Percentiles rank a stretch among this genome's conserved stretches.
phyloP scores from a whole-genome alignment of 1,140 invertebrate species.

The Aphis gossypii region DNA sequence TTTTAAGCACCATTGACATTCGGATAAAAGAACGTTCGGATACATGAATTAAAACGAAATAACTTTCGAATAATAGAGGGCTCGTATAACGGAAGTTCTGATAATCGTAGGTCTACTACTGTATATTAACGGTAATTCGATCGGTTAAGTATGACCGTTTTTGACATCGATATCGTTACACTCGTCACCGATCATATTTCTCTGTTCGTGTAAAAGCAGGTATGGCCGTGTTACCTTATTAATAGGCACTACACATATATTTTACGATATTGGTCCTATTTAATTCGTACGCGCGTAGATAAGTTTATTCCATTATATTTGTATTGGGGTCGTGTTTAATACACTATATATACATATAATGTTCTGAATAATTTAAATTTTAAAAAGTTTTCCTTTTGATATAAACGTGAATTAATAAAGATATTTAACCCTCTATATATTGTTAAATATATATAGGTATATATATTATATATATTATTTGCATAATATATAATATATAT shows the following conservation, averaged over 20 bases:
- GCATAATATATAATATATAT: too few relatives aligned
- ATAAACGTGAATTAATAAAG: not conserved
- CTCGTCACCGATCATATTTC: not conserved
- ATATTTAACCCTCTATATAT: not conserved
- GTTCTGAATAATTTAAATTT: not conserved
- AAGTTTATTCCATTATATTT: not conserved
- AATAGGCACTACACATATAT: too few relatives aligned
- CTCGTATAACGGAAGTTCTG: too few relatives aligned
- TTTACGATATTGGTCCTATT: not conserved
- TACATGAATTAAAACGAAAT: too few relatives aligned
- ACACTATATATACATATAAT: not conserved
- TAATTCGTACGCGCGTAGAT: not conserved
- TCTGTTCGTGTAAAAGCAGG: too few relatives aligned
- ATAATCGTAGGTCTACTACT: too few relatives aligned
- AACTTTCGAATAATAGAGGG: too few relatives aligned
- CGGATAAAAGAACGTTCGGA: too few relatives aligned
- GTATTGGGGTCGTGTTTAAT: not conserved
- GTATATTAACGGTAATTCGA: not conserved
- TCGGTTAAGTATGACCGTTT: not conserved
- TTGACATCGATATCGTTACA: not conserved
- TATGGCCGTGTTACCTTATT: too few relatives aligned
- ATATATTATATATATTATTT: too few relatives aligned
- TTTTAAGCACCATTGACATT: too few relatives aligned
- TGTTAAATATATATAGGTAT: not conserved
- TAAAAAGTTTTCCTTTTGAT: not conserved